Base-by-base conservation (phyloP, 1,140 invertebrate species). In the Sminthurinus signatus region DNA sequence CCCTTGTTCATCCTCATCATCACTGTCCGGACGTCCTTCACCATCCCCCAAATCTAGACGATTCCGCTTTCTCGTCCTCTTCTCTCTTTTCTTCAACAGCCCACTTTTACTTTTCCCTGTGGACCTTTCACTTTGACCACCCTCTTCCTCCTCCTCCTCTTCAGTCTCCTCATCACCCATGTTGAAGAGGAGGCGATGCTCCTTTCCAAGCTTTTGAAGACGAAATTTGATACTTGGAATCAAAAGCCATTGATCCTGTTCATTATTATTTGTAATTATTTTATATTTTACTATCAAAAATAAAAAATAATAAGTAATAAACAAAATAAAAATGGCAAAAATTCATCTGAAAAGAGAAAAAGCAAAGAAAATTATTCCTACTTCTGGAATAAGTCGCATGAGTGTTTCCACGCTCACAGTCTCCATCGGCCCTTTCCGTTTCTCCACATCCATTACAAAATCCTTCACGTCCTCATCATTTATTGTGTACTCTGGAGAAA, bases 171-270 rank as follows among this genome's bases (percentile, higher is more conserved):
- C 25, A 10, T 27, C 52, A 27, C 19, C 56, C 8, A 12, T 43
- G 10, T 31, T 31, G 17, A 23, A 31, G 31, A 32, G 32, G 32
- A 36, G 32, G 15, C 32, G 32, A 8, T 15, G 32, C 32, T 36
- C 5, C 15, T 36, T 36, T 5, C 15, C 32, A 8, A 36, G 15
- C 32, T 15, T 8, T 15, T 50, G 2, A 3, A 61, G 15, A 3
- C 8, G 5, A 31, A 50, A 64, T 25, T 67, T 67, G 15, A 67
- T 67, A 43, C 61, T 67, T 46, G 65, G 65, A 27, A 59, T 50
- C 12, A 63, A 3, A 0, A 63, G 17, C 65, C 65, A 67, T 58
- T 67, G 65, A 19, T 63, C 57, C 61, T 63, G 23, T 17, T 32
- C 0, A n/a, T n/a, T n/a, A n/a, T n/a, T n/a, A n/a, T n/a, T n/a